Conservation (phyloP, 2,888 invertebrate genomes). For the Standfussiana lucernea region DNA sequence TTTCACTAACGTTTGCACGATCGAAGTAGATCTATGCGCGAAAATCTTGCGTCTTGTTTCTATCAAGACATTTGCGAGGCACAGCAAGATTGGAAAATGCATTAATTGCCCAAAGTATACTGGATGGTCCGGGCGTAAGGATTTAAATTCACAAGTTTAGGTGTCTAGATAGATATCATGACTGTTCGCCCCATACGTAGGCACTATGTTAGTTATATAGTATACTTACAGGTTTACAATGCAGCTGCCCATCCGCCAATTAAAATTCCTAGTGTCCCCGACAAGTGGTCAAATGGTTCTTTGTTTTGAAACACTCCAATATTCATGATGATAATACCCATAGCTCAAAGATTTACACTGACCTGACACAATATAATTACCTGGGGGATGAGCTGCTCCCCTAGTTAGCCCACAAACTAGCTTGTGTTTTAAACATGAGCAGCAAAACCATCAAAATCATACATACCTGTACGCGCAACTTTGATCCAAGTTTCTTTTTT, state of each 20-base stretch:
- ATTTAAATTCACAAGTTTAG: background rate
- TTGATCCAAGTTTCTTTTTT: background rate
- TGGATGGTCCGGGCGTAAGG: background rate
- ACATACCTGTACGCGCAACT: background rate
- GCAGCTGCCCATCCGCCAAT: constrained; percentile 27
- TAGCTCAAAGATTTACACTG: background rate
- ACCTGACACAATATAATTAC: background rate
- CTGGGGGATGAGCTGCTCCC: background rate
- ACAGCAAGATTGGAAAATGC: background rate
- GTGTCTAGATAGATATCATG: background rate
- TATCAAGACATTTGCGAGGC: background rate
- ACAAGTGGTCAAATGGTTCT: constrained; percentile 4
- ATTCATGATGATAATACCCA: background rate
- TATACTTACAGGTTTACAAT: constrained; percentile 1
- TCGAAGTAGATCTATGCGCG: background rate
- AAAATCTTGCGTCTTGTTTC: background rate
- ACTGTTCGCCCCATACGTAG: background rate
- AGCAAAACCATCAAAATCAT: background rate
- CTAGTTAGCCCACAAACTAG: background rate
- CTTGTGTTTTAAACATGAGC: background rate
- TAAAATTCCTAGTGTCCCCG: constrained; percentile 22
- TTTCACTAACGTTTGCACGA: background rate
- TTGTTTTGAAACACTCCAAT: constrained; percentile 22
- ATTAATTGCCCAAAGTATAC: background rate
- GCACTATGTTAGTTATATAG: background rate